phyloP scores from a whole-genome alignment of 2,888 invertebrate genomes.

The Gonocerus acuteangulatus region DNA sequence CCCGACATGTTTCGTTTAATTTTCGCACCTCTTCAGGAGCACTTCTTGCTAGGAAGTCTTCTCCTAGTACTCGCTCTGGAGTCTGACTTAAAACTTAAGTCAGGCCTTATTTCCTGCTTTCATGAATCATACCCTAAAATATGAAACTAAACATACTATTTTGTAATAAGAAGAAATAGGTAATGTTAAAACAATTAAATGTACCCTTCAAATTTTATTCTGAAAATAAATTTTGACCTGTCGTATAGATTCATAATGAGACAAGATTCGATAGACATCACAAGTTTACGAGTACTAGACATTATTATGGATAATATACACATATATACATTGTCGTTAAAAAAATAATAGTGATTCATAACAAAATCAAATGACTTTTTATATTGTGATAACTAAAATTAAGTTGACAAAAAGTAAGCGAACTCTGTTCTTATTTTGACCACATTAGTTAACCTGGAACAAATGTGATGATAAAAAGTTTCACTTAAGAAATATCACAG shows the following conservation, averaged over 20 bases:
- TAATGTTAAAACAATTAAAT: too few relatives aligned
- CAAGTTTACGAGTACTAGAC: slow-evolving; percentile 14
- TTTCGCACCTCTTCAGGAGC: too few relatives aligned
- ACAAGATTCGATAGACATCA: slow-evolving; percentile 16
- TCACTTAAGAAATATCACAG: slow-evolving; percentile 13
- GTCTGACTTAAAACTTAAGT: too few relatives aligned
- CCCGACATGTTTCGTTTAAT: too few relatives aligned
- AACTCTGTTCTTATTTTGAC: neutral
- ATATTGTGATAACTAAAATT: too few relatives aligned
- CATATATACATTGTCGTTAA: slow-evolving; percentile 20
- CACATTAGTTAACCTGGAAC: slow-evolving; percentile 4
- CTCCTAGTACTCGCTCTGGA: too few relatives aligned
- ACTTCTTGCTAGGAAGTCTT: too few relatives aligned
- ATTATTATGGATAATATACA: slow-evolving; percentile 18
- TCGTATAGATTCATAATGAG: neutral
- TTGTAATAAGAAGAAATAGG: too few relatives aligned
- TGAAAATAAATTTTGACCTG: slow-evolving; percentile 22
- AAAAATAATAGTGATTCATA: neutral
- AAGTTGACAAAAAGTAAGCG: too few relatives aligned
- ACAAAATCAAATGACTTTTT: neutral
- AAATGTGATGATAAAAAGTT: slow-evolving; percentile 13
- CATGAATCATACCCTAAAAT: too few relatives aligned
- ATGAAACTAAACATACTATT: too few relatives aligned
- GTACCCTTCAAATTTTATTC: slow-evolving; percentile 21
- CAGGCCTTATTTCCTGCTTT: too few relatives aligned